These are phyloP conservation scores for Ectemnius lituratus DNA, from an alignment of 2,888 invertebrate genomes.

Conservation along the genomic window DNA sequence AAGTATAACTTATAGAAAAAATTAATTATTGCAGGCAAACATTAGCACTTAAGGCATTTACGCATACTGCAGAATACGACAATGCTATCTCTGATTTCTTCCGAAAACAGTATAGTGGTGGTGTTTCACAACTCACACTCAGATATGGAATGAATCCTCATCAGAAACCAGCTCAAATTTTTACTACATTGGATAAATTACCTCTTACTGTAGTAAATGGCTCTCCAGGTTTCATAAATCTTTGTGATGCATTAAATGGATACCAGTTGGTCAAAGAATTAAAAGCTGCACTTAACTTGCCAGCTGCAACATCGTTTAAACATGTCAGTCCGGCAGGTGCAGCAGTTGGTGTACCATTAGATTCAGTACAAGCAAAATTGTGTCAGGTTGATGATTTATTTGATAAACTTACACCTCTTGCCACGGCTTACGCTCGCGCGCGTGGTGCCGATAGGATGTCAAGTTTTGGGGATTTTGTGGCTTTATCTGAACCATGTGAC, in stretches of 20 bases:
- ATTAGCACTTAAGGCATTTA: slow-evolving; percentile 95
- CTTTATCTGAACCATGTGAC: slow-evolving; percentile 95
- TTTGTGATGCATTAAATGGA: slow-evolving; percentile 97
- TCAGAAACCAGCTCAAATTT: slow-evolving; percentile 96
- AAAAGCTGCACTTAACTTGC: slow-evolving; percentile 86
- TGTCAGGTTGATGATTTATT: slow-evolving; percentile 95
- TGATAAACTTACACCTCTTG: slow-evolving; percentile 87
- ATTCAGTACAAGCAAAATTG: slow-evolving; percentile 87
- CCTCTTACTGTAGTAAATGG: slow-evolving; percentile 95
- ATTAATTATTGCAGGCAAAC: slow-evolving; percentile 81
- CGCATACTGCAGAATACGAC: slow-evolving; percentile 97
- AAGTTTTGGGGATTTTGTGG: slow-evolving; percentile 98
- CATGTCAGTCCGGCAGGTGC: slow-evolving; percentile 99
- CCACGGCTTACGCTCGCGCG: slow-evolving; percentile 95
- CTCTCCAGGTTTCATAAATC: slow-evolving; percentile 97
- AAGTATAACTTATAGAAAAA: not conserved
- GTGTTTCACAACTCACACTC: slow-evolving; percentile 88
- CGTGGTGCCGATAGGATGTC: slow-evolving; percentile 99
- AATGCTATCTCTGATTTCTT: slow-evolving; percentile 96
- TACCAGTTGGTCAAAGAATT: slow-evolving; percentile 97
- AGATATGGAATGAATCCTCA: slow-evolving; percentile 99
- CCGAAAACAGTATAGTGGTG: slow-evolving; percentile 91
- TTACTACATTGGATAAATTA: slow-evolving; percentile 86
- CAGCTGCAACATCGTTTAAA: slow-evolving; percentile 98
- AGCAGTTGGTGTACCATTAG: slow-evolving; percentile 91